Percentiles rank a stretch among this genome's conserved stretches.
Conservation (phyloP, 2,888 invertebrate genomes). For the Chironomus riparius region DNA sequence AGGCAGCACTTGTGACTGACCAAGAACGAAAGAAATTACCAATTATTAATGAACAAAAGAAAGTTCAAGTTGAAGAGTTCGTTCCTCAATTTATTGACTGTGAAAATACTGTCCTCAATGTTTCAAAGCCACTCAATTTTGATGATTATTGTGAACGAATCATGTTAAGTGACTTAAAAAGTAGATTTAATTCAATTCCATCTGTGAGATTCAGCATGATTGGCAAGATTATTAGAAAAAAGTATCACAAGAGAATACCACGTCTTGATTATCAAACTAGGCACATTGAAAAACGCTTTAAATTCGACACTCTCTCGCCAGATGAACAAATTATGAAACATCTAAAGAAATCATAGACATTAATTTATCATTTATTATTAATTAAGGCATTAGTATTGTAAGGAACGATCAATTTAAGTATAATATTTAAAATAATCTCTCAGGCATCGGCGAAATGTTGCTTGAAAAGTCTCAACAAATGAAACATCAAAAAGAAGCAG, state of each 20-base stretch:
- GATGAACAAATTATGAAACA: conserved; percentile 47
- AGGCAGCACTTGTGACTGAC: conserved; percentile 36
- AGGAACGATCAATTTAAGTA: neutral
- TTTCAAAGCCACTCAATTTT: neutral
- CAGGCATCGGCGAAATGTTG: conserved; percentile 18
- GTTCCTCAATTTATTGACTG: conserved; percentile 39
- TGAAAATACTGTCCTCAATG: conserved; percentile 31
- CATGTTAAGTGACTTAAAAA: conserved; percentile 31
- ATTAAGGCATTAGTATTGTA: neutral
- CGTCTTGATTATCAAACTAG: conserved; percentile 30
- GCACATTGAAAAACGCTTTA: conserved; percentile 40
- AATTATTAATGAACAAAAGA: conserved; percentile 19
- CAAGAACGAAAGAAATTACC: conserved; percentile 30
- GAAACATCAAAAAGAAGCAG: conserved; percentile 36
- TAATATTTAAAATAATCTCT: neutral
- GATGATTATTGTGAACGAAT: conserved; percentile 34
- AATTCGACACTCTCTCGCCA: conserved; percentile 52
- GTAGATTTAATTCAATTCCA: conserved; percentile 32
- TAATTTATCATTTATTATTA: neutral
- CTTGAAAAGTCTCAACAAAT: conserved; percentile 18
- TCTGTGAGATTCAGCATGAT: conserved; percentile 39
- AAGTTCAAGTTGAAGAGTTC: conserved; percentile 32
- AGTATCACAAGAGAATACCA: conserved; percentile 33
- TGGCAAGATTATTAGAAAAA: conserved; percentile 45
- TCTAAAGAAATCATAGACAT: conserved; percentile 31